Base-by-base conservation (phyloP, 2,113 vertebrate species). In the Microcebus jonahi region DNA sequence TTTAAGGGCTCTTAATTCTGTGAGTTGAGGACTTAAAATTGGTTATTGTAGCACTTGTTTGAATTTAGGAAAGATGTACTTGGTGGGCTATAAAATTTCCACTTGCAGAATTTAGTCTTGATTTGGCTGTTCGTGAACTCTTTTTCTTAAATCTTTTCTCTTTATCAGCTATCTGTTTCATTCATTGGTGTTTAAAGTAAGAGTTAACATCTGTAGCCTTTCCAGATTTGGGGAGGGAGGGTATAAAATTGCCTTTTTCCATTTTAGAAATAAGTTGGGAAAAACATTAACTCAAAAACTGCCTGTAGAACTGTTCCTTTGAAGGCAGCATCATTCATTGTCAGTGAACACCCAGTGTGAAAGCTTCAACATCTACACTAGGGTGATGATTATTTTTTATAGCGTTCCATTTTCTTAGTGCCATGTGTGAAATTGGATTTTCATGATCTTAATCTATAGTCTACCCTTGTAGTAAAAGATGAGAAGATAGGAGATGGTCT, bases 391-490 rank as follows among this genome's bases (percentile, higher is more conserved):
- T 73, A 34, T 93, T 87, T 93, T 95, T 95, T 55, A 67, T 36
- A 88, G 92, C 57, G 36, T 96, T 94, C 67, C 31, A 57, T 80
- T 96, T 93, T 80, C 81, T 55, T 36, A 88, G 45, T 96, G 70
- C 39, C 77, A 34, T 1, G 0, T 57, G 27, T 81, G 65, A 77
- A 68, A 85, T 45, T 86, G 68, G 81, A 63, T 88, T 79, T 97
- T 94, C 65, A 45, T 93, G 20, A 81, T 90, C 89, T 93, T 92
- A 92, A 92, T 68, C 68, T 53, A 9, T 86, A n/a, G 68, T 91
- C 59, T 59, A 36, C 48, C 61, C 31, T 89, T 70, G 80, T 55
- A 77, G n/a, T 70, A 53, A 90, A 80, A 85, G 67, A 45, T 75
- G 48, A 42, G 13, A 50, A 15, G 63, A 31, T 73, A 31, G 48